Evolutionary conservation across 2,113 vertebrate species (phyloP).

Genomic region (Pelodiscus sinensis): DNA sequence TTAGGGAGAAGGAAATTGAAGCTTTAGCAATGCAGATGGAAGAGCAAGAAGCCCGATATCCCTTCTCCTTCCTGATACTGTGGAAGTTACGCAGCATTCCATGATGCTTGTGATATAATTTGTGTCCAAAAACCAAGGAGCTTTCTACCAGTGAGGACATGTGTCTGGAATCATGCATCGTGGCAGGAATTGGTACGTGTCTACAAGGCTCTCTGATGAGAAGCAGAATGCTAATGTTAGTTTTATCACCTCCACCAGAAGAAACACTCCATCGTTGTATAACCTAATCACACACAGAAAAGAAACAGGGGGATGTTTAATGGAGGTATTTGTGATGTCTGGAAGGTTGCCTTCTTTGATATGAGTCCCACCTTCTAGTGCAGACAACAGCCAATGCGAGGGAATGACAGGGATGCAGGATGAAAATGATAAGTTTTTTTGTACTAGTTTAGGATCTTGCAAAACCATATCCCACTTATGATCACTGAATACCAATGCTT

Average conservation of each 20-base stretch:
- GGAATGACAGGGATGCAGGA: not conserved
- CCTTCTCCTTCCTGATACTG: not conserved
- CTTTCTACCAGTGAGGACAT: not conserved
- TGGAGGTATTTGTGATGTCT: not conserved
- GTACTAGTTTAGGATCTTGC: not conserved
- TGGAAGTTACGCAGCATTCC: not conserved
- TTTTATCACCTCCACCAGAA: slow-evolving; percentile 88
- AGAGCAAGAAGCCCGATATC: not conserved
- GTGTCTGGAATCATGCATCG: not conserved
- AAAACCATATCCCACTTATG: not conserved
- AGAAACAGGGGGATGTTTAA: not conserved
- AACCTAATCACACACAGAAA: slow-evolving; percentile 75
- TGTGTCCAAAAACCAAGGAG: not conserved
- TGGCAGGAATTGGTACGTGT: not conserved
- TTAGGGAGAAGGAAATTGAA: not conserved
- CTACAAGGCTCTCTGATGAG: not conserved
- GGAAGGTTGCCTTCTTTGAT: not conserved
- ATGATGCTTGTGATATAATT: not conserved
- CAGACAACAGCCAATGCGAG: not conserved
- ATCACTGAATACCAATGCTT: not conserved
- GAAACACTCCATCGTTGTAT: slow-evolving; percentile 86
- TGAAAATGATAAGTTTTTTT: not conserved
- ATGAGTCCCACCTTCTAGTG: not conserved
- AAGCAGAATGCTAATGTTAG: slow-evolving; percentile 75
- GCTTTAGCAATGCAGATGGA: not conserved